These are phyloP conservation scores for Sphenodon punctatus DNA, from an alignment of 2,797 vertebrate genomes.

Conservation along the genomic window DNA sequence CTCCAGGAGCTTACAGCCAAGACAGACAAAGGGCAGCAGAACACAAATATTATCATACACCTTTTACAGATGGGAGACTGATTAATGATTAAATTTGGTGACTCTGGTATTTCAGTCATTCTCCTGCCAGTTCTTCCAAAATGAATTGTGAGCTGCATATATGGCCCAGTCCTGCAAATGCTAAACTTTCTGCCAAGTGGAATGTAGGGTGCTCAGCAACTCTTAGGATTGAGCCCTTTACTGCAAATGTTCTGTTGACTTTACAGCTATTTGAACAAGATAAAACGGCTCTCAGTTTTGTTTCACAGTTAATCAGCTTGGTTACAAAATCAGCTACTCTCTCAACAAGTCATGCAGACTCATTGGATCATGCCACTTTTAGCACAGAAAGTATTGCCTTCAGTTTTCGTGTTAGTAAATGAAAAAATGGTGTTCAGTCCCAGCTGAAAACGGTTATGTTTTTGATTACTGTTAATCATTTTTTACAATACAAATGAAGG, in stretches of 20 bases:
- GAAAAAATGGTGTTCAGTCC: not conserved
- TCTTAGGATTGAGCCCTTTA: not conserved
- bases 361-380: not conserved
- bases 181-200: fast-evolving
- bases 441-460: not conserved
- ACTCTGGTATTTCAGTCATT: not conserved
- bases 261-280: not conserved
- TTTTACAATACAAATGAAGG: not conserved
- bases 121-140: not conserved
- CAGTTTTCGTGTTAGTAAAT: not conserved
- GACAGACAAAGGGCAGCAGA: not conserved
- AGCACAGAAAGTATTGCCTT: fast-evolving
- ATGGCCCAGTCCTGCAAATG: not conserved
- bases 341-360: too few relatives aligned
- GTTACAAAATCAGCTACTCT: too few relatives aligned
- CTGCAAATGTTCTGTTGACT: not conserved
- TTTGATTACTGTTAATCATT: constrained; percentile 18
- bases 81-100: not conserved
- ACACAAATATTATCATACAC: constrained; percentile 13
- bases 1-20: not conserved
- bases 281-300: fast-evolving
- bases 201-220: not conserved
- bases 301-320: not conserved
- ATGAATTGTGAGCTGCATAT: not conserved
- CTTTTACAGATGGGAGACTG: not conserved